These are phyloP conservation scores for Protosalanx chinensis DNA, from an alignment of 2,797 vertebrate species.

Conservation along the genomic window DNA sequence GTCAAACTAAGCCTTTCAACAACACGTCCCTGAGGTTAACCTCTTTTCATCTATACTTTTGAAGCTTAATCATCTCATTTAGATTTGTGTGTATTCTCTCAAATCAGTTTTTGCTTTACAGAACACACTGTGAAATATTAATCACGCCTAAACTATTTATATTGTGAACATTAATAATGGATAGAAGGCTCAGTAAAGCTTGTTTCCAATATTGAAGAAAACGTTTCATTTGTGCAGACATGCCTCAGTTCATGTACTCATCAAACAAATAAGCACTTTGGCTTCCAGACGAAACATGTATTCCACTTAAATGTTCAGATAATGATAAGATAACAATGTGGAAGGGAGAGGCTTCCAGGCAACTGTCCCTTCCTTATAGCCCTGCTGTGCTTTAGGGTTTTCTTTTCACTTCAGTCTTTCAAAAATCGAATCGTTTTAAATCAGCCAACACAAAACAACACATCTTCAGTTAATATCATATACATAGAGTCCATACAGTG, in stretches of 20 bases:
- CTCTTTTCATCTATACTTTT: too few species aligned
- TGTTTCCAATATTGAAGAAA: conserved; percentile 28
- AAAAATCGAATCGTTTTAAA: neutral
- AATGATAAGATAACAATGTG: neutral
- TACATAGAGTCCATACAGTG: too few species aligned
- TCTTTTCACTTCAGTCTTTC: neutral
- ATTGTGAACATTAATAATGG: conserved; percentile 55
- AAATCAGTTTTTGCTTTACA: conserved; percentile 32
- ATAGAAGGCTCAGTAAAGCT: conserved; percentile 42
- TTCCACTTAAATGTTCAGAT: conserved; percentile 1
- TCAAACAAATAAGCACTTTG: neutral
- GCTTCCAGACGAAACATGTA: neutral
- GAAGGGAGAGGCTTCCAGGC: too few species aligned
- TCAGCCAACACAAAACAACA: too few species aligned
- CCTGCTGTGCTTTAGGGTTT: neutral
- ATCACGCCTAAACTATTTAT: conserved; percentile 56
- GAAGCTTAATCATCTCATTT: neutral
- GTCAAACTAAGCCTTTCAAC: too few species aligned
- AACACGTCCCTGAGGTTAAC: neutral
- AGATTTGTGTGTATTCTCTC: conserved; percentile 11
- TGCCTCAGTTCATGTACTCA: neutral
- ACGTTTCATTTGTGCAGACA: conserved; percentile 28
- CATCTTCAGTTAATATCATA: too few species aligned
- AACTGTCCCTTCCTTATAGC: neutral
- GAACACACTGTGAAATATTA: conserved; percentile 43